Conservation (phyloP, 23 tunicate genomes). For the Botrylloides violaceus region DNA sequence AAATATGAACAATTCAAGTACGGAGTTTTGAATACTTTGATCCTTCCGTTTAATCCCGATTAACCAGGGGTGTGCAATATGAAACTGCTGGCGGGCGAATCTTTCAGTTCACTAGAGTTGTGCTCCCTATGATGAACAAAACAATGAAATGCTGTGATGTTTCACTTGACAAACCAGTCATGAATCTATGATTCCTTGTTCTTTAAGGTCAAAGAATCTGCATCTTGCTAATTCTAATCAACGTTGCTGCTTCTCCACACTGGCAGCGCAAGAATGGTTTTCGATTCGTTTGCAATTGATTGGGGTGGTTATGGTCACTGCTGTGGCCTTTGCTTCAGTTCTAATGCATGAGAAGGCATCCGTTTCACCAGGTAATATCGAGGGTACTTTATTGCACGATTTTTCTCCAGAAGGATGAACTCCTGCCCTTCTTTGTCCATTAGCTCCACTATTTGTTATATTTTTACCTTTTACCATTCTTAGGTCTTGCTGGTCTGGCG, state of each 20-base stretch:
- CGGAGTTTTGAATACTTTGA: conserved; percentile 23
- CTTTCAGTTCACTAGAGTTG: neutral
- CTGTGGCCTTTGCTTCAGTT: conserved; percentile 67
- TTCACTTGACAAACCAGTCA: neutral
- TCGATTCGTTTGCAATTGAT: conserved; percentile 76
- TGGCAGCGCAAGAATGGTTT: conserved; percentile 83
- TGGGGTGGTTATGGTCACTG: conserved; percentile 81
- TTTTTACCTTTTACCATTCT: neutral
- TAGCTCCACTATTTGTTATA: no score
- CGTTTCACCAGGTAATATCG: conserved; percentile 34
- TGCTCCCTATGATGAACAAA: neutral
- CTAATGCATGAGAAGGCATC: conserved; percentile 28
- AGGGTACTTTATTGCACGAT: neutral
- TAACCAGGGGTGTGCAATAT: no score
- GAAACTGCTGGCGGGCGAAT: no score
- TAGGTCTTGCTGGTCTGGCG: conserved; percentile 85
- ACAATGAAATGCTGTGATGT: no score
- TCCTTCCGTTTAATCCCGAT: no score
- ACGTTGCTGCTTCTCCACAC: conserved; percentile 84
- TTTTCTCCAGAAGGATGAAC: neutral
- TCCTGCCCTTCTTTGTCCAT: no score
- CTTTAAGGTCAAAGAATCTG: conserved; percentile 44
- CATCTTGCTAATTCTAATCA: conserved; percentile 59
- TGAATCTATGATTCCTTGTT: neutral
- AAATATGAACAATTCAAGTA: conserved; percentile 43